Evolutionary conservation across 2,888 invertebrate species (phyloP), one percentile per base, ranked within the genome.

Genomic region (Oxyscelio sp.): DNA sequence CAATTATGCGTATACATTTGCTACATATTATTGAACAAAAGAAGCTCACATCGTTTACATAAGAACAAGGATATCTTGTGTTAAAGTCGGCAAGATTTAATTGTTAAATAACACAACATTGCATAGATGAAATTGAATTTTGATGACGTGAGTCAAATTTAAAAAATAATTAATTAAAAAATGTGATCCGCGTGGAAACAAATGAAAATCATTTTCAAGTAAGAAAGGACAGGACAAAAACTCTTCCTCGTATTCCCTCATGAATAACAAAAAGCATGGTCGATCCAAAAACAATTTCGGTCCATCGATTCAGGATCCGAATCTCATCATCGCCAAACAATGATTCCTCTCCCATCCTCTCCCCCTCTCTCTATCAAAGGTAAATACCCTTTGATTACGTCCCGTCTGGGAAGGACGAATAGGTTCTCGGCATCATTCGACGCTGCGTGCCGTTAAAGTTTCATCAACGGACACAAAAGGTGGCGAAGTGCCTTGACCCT

Each of bases 401-500:
- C n/a, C 31, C 17, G 22, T 34, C 21, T 38, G 24, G 48, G 59
- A 59, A 27, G 54, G 63, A 74, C 38, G 27, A 40, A 19, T 45
- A 61, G 43, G 40, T 61, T 66, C 24, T 59, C 6, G 27, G 27
- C 52, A 21, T 17, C 59, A 31, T 8, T 70, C 56, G 58, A 52
- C 22, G 48, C 58, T 54, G 48, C 63, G 70, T 58, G 66, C 63
- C 59, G 65, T 78, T 59, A 78, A 78, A 65, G 73, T 83, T 83
- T 83, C 73, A 83, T 78, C 77, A 83, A 59, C 73, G 78, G 21
- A 48, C 61, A 77, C 73, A 77, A 83, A 83, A 77, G 77, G 66
- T 77, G 66, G 74, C 68, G 59, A 84, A 83, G 85, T 85, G 74
- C 85, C 81, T 85, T 85, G 85, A 85, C 83, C 85, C 59, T 80